Evolutionary conservation across 2,113 vertebrate genomes (phyloP).

Genomic region (Willisornis vidua): DNA sequence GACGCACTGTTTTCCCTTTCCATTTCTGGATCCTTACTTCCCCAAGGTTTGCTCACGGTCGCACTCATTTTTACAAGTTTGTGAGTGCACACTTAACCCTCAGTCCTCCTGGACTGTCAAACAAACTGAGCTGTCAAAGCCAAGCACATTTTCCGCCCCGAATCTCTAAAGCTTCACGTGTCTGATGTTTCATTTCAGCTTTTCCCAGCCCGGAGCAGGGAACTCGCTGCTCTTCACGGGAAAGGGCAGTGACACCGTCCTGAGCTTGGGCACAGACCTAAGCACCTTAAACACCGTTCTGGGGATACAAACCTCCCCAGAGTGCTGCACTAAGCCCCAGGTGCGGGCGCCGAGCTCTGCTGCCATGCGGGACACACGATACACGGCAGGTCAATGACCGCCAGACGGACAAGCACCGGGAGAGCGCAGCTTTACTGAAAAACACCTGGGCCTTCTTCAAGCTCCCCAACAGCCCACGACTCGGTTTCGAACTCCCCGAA

Average conservation of each 20-base stretch:
- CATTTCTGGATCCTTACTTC: neutral
- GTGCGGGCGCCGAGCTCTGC: neutral
- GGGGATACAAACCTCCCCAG: rapidly evolving
- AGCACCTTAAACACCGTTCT: neutral
- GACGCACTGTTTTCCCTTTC: neutral
- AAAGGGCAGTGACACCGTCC: rapidly evolving
- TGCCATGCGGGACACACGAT: rapidly evolving
- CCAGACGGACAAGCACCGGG: rapidly evolving
- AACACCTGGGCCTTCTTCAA: neutral
- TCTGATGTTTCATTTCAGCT: neutral
- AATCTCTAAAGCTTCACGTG: rapidly evolving
- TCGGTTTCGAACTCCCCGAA: rapidly evolving
- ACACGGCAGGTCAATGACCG: rapidly evolving
- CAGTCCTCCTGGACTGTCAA: neutral
- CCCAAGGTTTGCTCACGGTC: neutral
- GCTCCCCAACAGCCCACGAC: neutral
- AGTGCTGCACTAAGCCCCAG: neutral
- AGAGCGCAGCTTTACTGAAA: neutral
- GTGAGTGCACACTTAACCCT: rapidly evolving
- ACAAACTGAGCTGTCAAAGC: neutral
- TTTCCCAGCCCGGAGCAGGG: neutral
- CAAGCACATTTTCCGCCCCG: rapidly evolving
- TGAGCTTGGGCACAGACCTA: neutral
- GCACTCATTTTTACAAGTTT: neutral
- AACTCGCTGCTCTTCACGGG: rapidly evolving